Evolutionary conservation across 1,140 invertebrate genomes (phyloP), one percentile per base, ranked within the genome.

Genomic region (Drosophila pallidifrons): DNA sequence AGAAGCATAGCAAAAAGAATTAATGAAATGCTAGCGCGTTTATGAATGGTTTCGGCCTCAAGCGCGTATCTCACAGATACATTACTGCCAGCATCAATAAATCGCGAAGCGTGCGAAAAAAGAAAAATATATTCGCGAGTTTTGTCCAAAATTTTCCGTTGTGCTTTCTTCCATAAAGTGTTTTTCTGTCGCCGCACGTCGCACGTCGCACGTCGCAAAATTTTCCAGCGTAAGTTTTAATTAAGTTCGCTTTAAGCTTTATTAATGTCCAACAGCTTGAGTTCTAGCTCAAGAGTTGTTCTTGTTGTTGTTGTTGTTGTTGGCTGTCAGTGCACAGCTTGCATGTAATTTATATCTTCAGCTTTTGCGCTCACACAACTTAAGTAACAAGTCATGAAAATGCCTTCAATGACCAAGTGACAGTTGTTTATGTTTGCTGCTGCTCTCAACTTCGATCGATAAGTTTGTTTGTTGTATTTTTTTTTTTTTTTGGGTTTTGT

Each of bases 11-110:
- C 35, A 45, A 11, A 55, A 16, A 57, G 8, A 57, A 59, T 82
- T 81, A 70, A 86, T 76, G 60, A 74, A 75, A 79, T 81, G 43
- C 63, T 60, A 63, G 59, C 74, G 79, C 64, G 25, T 49, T 71
- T 63, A 74, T 87, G 76, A 85, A 87, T 86, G 68, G 49, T 67
- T 20, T 72, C 20, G 20, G 20, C 20, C 20, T 25, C 20, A 46
- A 43, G 10, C 69, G 69, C 59, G 75, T 75, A 61, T 75, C 67
- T 70, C 25, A 45, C 63, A 76, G 58, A 79, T 67, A 79, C 73
- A 66, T 70, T 75, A 8, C 35, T 61, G 54, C 35, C 60, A 47
- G 32, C 41, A 45, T 43, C 41, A 54, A 63, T 58, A 58, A 25
- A 38, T 46, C 8, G 49, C 49, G 20, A 32, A 41, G 5, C 60